Evolutionary conservation across 1,140 invertebrate genomes (phyloP).

Genomic region (Anastrepha obliqua): DNA sequence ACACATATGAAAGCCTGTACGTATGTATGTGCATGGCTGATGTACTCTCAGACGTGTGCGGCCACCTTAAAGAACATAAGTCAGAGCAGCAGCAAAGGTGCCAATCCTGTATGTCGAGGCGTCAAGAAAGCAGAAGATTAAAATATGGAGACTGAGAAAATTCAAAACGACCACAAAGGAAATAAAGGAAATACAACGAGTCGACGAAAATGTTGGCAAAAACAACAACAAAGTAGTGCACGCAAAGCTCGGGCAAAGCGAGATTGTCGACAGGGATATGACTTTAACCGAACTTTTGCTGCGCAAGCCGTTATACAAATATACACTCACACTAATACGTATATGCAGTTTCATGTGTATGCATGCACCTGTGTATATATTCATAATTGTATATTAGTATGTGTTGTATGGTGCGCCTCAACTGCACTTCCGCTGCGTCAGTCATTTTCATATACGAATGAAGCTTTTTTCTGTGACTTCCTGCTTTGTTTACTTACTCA

Average conservation of each 20-base stretch:
- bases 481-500: background rate
- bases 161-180: background rate
- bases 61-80: background rate
- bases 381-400: background rate
- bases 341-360: background rate
- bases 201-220: background rate
- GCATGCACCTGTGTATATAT: background rate
- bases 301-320: background rate
- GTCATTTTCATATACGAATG: constrained; percentile 14
- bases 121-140: background rate
- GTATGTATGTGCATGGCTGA: no score
- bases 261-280: constrained; percentile 12
- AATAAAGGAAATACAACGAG: background rate
- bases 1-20: no score
- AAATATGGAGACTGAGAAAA: background rate
- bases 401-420: constrained; percentile 69
- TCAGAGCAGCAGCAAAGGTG: background rate
- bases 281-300: background rate
- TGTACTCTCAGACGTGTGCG: no score
- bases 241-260: background rate
- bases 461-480: background rate
- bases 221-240: background rate
- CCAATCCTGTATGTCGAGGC: background rate
- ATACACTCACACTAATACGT: background rate
- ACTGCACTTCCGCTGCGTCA: constrained; percentile 70